Evolutionary conservation across 2,797 vertebrate species (phyloP).

Genomic region (Ctenosaura bakeri): DNA sequence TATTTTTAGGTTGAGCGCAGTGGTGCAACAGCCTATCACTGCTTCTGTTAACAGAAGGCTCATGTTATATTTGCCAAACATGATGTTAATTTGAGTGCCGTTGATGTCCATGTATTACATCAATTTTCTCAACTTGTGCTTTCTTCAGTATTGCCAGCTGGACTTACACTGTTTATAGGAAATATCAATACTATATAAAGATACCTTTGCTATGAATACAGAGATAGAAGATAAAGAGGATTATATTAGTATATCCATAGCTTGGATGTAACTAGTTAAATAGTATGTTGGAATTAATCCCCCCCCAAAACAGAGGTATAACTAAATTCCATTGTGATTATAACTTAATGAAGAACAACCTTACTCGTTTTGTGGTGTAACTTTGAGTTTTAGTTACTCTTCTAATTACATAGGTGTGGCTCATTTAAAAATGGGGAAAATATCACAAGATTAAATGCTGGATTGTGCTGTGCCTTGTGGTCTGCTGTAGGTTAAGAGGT

Average conservation of each 20-base stretch:
- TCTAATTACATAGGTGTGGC: not conserved
- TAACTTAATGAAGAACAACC: not conserved
- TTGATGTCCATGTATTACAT: not conserved
- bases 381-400: not conserved
- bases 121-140: not conserved
- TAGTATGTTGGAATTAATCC: not conserved
- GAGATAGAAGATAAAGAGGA: not conserved
- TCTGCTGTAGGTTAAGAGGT: not conserved
- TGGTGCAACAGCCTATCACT: not conserved
- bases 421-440: not conserved
- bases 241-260: not conserved
- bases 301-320: not conserved
- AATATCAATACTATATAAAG: not conserved
- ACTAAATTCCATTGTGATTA: not conserved
- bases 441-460: not conserved
- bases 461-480: not conserved
- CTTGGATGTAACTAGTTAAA: not conserved
- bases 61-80: not conserved
- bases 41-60: not conserved
- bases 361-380: not conserved
- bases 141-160: not conserved
- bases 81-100: not conserved
- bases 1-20: not conserved
- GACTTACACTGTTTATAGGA: not conserved
- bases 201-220: not conserved